phyloP scores from a whole-genome alignment of 2,797 vertebrate genomes.

The Etheostoma perlongum region DNA sequence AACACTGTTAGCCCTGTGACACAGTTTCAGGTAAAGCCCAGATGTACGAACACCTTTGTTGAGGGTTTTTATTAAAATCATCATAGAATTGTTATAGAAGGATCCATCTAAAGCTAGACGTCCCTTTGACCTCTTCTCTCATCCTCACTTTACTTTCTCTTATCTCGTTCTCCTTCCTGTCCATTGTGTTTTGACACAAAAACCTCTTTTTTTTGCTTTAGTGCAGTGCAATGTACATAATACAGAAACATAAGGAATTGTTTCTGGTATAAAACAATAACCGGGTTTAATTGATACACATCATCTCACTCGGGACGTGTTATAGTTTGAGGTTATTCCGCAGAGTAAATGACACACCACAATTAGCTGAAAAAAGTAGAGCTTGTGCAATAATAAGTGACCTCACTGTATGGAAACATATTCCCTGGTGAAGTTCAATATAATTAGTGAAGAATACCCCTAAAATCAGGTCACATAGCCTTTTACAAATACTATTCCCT shows the following conservation, averaged over 20 bases:
- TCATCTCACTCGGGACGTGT: constrained; percentile 52
- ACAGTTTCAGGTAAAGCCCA: constrained; percentile 65
- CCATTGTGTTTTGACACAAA: neutral
- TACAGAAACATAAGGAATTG: neutral
- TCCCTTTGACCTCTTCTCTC: neutral
- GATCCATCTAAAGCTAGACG: neutral
- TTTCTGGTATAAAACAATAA: constrained; percentile 40
- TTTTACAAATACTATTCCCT: constrained; percentile 64
- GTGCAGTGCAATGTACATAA: neutral
- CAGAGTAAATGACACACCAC: constrained; percentile 68
- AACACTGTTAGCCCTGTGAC: constrained; percentile 66
- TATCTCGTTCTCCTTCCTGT: neutral
- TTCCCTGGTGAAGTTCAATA: constrained; percentile 59
- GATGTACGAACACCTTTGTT: constrained; percentile 44
- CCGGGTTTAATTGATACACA: constrained; percentile 42
- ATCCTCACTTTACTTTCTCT: neutral
- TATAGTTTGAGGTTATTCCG: constrained; percentile 72
- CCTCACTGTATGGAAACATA: constrained; percentile 73
- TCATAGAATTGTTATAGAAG: neutral
- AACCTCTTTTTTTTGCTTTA: neutral
- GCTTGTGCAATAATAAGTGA: constrained; percentile 72
- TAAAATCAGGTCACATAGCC: constrained; percentile 71
- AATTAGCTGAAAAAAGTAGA: constrained; percentile 77
- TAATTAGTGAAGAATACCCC: constrained; percentile 80
- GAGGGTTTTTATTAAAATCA: constrained; percentile 12